These are phyloP conservation scores for Harpalus rufipes DNA, from an alignment of 2,888 invertebrate genomes.

Conservation along the genomic window DNA sequence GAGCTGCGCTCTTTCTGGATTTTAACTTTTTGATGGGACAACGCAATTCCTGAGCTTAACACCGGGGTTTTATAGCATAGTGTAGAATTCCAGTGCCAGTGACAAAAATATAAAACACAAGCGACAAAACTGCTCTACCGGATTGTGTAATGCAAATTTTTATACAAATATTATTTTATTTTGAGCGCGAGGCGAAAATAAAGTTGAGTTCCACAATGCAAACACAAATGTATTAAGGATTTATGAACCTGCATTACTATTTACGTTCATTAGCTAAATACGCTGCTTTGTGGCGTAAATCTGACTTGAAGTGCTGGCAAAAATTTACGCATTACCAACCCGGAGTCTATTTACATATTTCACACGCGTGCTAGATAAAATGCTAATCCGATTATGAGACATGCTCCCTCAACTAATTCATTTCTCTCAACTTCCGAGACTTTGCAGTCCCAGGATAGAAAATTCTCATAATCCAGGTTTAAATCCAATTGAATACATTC, in stretches of 20 bases:
- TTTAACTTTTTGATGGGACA: not conserved
- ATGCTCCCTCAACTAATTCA: not conserved
- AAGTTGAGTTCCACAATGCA: constrained; percentile 36
- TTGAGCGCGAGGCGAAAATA: constrained; percentile 21
- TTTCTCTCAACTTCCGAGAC: not conserved
- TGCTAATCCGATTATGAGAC: constrained; percentile 21
- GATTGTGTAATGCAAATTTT: constrained; percentile 44
- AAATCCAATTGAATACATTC: not conserved
- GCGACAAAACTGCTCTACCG: constrained; percentile 1
- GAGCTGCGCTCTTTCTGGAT: not conserved
- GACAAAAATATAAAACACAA: constrained; percentile 9
- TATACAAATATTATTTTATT: constrained; percentile 55
- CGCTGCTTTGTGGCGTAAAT: constrained; percentile 44
- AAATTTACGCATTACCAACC: constrained; percentile 25
- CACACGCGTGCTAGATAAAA: constrained; percentile 28
- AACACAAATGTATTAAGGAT: constrained; percentile 58
- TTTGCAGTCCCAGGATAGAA: not conserved
- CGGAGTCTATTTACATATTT: constrained; percentile 14
- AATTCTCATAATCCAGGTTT: not conserved
- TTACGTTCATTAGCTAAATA: constrained; percentile 57
- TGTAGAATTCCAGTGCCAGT: not conserved
- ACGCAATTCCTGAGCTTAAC: constrained; percentile 1
- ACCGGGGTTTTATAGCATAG: not conserved
- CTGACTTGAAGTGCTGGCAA: constrained; percentile 10
- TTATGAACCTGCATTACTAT: constrained; percentile 50